Conservation (phyloP, 37 sponge, comb jelly and placozoan genomes). For the Eunapius fragilis region DNA sequence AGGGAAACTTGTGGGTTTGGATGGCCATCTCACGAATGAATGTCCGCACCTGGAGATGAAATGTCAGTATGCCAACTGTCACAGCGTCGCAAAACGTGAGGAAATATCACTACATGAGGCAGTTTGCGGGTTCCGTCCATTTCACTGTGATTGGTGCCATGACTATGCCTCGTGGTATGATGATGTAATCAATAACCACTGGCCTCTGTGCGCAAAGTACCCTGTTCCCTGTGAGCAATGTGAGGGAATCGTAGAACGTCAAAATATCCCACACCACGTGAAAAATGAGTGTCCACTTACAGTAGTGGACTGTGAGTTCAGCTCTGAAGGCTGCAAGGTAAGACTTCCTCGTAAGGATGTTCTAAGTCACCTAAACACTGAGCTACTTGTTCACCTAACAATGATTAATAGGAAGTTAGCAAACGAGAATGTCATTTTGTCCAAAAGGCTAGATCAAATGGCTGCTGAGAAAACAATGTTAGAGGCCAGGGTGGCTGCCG, state of each 20-base stretch:
- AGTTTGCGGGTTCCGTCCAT: conserved; percentile 23
- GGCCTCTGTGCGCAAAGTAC: conserved; percentile 3
- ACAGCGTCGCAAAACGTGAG: neutral
- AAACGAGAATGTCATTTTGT: neutral
- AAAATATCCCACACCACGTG: conserved; percentile 11
- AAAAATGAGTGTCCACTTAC: conserved; percentile 9
- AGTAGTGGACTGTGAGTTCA: conserved; percentile 14
- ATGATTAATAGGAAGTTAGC: neutral
- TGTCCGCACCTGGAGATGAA: conserved; percentile 16
- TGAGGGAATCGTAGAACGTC: neutral
- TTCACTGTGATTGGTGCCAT: conserved; percentile 23
- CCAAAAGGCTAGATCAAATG: neutral
- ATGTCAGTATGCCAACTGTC: conserved; percentile 14
- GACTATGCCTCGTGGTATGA: conserved; percentile 15
- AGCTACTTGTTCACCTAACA: neutral
- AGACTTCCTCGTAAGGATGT: conserved; percentile 22
- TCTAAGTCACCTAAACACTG: neutral
- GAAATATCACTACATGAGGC: neutral
- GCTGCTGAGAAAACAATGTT: neutral
- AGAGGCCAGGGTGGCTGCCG: neutral
- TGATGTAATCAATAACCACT: conserved; percentile 24
- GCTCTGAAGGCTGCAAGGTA: conserved; percentile 24
- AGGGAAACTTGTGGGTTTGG: conserved; percentile 24
- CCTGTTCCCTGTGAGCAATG: conserved; percentile 29
- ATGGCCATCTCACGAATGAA: neutral